A percentile compares a stretch with the other conserved stretches of the same genome.
Evolutionary conservation across 2,113 vertebrate genomes (phyloP).

Genomic region (Colaptes auratus): DNA sequence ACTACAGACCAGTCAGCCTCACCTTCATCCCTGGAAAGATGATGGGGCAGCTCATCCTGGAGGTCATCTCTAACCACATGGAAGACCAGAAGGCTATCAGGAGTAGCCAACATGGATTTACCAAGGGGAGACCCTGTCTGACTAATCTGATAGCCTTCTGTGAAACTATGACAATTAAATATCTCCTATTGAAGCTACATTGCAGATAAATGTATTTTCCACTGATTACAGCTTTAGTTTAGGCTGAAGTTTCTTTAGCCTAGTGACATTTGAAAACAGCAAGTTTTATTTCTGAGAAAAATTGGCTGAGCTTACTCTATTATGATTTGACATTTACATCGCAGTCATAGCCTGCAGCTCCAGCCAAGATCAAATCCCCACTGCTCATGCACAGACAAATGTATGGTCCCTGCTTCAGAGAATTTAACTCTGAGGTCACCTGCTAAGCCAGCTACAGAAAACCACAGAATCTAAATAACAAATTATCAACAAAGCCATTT

Average conservation of each 20-base stretch:
- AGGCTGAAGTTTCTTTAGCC: constrained; percentile 48
- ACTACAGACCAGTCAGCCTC: no score
- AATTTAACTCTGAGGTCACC: constrained; percentile 52
- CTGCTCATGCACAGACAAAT: constrained; percentile 37
- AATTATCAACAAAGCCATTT: neutral
- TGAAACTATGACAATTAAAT: neutral
- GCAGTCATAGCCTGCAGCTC: constrained; percentile 44
- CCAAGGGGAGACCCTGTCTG: no score
- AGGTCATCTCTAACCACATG: no score
- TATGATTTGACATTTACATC: constrained; percentile 66
- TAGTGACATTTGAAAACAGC: constrained; percentile 54
- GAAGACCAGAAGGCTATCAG: no score
- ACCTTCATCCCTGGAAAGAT: no score
- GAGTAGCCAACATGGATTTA: no score
- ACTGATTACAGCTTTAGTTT: constrained; percentile 3
- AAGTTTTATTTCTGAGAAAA: constrained; percentile 60
- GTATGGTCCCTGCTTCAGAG: constrained; percentile 23
- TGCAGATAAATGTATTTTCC: constrained; percentile 19
- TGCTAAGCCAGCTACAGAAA: constrained; percentile 41
- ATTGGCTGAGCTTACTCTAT: constrained; percentile 53
- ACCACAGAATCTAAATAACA: constrained; percentile 35
- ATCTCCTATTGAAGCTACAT: neutral
- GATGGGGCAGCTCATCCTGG: no score
- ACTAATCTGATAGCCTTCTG: no score
- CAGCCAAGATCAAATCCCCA: constrained; percentile 51